These are phyloP conservation scores for Euwallacea fornicatus DNA, from an alignment of 1,140 invertebrate genomes.

Conservation along the genomic window DNA sequence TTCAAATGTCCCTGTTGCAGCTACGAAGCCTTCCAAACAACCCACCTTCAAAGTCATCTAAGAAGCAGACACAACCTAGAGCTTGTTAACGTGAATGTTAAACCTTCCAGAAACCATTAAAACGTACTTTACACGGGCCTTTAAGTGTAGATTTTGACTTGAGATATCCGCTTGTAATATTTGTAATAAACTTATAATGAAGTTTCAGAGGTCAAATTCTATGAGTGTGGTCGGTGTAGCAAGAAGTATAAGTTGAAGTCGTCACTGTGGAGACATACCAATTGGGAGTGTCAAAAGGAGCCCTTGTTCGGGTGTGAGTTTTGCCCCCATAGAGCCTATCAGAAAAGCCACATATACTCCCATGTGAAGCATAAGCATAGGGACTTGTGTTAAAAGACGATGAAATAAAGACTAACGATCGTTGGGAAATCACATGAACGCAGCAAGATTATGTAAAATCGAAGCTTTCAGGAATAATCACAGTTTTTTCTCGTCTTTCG, in stretches of 20 bases:
- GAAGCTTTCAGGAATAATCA: no score
- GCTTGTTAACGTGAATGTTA: background rate
- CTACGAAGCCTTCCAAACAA: constrained; percentile 44
- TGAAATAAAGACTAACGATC: no score
- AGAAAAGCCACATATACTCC: constrained; percentile 45
- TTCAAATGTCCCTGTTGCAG: constrained; percentile 63
- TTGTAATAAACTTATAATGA: background rate
- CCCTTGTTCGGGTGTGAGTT: constrained; percentile 61
- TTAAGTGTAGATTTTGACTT: no score
- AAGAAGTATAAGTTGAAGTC: constrained; percentile 61
- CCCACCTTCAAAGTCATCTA: constrained; percentile 35
- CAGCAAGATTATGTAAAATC: no score
- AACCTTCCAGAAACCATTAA: no score
- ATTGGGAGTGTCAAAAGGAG: constrained; percentile 63
- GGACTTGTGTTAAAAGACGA: background rate
- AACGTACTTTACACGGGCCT: no score
- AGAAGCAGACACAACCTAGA: constrained; percentile 16
- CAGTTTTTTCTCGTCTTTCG: no score
- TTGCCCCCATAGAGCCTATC: constrained; percentile 56
- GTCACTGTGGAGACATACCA: constrained; percentile 55
- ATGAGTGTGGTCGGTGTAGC: constrained; percentile 59
- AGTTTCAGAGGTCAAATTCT: constrained; percentile 34
- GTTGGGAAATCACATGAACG: no score
- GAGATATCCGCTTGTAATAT: background rate
- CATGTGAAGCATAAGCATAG: constrained; percentile 45